Conservation (phyloP, 2,113 vertebrate species). For the Oceanodroma tethys region DNA sequence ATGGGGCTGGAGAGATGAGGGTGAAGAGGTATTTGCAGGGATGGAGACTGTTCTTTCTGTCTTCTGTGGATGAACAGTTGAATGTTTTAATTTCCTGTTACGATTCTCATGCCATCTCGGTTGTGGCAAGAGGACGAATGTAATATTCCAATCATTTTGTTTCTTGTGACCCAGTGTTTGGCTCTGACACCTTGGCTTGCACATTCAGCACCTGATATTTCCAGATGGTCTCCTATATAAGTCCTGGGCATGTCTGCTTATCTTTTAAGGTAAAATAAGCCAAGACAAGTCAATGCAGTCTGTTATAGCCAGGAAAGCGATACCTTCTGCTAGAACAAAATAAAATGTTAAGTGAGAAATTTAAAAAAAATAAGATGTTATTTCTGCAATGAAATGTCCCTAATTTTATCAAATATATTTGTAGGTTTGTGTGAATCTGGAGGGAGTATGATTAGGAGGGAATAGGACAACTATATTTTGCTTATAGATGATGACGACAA, state of each 20-base stretch:
- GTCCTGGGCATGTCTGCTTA: neutral
- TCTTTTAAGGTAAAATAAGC: neutral
- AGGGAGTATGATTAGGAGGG: neutral
- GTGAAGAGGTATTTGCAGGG: neutral
- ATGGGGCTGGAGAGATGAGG: neutral
- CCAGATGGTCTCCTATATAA: neutral
- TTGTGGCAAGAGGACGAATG: neutral
- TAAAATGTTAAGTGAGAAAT: neutral
- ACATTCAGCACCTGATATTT: neutral
- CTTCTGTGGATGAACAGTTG: neutral
- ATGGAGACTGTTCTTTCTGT: neutral
- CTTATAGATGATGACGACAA: neutral
- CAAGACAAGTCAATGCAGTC: neutral
- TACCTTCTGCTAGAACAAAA: neutral
- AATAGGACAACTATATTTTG: neutral
- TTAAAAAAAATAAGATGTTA: neutral
- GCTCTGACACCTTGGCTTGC: neutral
- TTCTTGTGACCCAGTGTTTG: neutral
- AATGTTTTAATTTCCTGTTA: neutral
- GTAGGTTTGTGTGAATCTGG: neutral
- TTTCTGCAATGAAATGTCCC: neutral
- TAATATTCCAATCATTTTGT: neutral
- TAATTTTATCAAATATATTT: neutral
- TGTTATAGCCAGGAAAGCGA: neutral
- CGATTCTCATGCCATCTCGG: neutral